Evolutionary conservation across 2,113 vertebrate species (phyloP).

Genomic region (Leucopsar rothschildi): DNA sequence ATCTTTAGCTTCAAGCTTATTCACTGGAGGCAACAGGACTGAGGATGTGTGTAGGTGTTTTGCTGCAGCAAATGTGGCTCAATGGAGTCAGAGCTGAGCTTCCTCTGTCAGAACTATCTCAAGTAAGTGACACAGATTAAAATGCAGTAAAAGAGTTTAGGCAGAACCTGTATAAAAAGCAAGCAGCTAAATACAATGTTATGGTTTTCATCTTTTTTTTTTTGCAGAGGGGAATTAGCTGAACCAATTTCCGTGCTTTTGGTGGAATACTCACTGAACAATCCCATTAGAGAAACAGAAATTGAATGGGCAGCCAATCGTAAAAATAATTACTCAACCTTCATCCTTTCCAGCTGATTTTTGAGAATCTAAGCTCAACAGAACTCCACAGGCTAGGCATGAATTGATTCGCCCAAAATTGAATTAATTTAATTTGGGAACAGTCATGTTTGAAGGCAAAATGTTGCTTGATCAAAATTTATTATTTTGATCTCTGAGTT

Average conservation of each 20-base stretch:
- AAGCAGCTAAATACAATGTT: conserved; percentile 1
- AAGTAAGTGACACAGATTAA: neutral
- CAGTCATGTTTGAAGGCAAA: conserved; percentile 15
- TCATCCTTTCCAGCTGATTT: conserved; percentile 49
- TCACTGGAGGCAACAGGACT: neutral
- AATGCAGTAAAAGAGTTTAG: neutral
- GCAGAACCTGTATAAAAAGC: neutral
- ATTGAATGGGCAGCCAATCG: conserved; percentile 49
- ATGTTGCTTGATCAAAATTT: conserved; percentile 10
- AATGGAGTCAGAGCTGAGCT: neutral
- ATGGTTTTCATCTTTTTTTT: neutral
- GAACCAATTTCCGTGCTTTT: neutral
- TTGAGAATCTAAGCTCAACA: conserved; percentile 16
- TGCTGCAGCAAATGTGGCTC: neutral
- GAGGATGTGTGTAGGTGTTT: neutral
- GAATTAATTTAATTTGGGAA: conserved; percentile 47
- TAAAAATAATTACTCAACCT: conserved; percentile 54
- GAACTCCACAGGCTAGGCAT: conserved; percentile 8
- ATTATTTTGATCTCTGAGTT: conserved; percentile 12
- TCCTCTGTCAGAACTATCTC: neutral
- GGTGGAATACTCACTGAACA: conserved; percentile 7
- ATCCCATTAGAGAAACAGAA: conserved; percentile 48
- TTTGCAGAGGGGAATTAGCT: conserved; percentile 19
- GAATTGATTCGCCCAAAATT: conserved; percentile 15
- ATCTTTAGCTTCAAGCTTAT: neutral